Conservation (phyloP, 1,140 invertebrate species). For the Delia radicum region DNA sequence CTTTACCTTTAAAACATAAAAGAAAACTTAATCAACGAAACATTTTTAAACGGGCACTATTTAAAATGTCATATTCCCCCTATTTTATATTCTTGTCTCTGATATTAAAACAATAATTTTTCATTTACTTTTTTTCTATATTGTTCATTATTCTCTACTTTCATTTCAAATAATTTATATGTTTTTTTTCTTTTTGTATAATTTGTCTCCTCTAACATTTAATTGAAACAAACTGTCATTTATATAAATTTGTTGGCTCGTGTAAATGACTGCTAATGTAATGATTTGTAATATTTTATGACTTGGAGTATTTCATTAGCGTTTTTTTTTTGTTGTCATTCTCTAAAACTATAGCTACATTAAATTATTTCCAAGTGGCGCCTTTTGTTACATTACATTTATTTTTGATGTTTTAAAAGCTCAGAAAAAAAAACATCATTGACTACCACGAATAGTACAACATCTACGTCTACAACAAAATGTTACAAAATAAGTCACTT, state of each 20-base stretch:
- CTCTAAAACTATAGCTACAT: background rate
- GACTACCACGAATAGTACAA: background rate
- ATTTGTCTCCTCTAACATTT: background rate
- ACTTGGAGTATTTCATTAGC: conserved; percentile 18
- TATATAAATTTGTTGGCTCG: background rate
- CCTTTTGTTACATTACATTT: conserved; percentile 13
- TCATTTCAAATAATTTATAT: no score
- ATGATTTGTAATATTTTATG: conserved; percentile 22
- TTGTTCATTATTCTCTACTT: no score
- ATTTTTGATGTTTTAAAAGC: background rate
- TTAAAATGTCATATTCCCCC: no score
- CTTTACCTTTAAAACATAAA: no score
- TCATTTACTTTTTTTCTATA: no score
- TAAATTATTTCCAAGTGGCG: conserved; percentile 7
- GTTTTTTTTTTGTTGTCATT: background rate
- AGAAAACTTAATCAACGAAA: no score
- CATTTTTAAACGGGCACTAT: no score
- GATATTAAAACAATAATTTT: no score
- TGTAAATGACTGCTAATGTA: conserved; percentile 12
- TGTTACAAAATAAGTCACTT: conserved; percentile 2
- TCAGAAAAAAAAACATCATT: background rate
- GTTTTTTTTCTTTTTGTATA: background rate
- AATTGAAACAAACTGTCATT: background rate
- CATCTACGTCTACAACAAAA: background rate
- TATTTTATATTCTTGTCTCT: no score